Evolutionary conservation across 2,888 invertebrate species (phyloP).

Genomic region (Heliconius charithonia): DNA sequence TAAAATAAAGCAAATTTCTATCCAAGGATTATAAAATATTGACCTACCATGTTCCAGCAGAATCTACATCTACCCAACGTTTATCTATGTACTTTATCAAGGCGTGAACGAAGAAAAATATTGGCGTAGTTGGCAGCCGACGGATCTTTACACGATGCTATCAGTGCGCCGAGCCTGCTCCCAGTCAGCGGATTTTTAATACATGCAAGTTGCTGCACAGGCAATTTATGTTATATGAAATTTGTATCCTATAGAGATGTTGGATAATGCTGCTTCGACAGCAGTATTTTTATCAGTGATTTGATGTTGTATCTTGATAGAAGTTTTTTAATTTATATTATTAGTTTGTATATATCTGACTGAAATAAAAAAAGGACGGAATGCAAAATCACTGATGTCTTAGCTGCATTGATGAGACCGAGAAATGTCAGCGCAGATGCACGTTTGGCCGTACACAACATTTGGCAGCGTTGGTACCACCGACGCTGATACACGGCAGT

Average conservation of each 20-base stretch:
- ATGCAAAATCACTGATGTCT: no score
- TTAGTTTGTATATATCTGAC: no score
- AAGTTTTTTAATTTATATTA: background rate
- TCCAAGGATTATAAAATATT: slow-evolving; percentile 33
- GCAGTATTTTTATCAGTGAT: background rate
- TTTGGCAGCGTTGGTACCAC: no score
- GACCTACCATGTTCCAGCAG: slow-evolving; percentile 33
- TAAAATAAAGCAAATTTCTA: background rate
- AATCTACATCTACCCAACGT: slow-evolving; percentile 38
- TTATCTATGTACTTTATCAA: slow-evolving; percentile 44
- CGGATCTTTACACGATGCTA: slow-evolving; percentile 43
- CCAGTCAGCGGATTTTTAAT: slow-evolving; percentile 51
- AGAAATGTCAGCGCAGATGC: no score
- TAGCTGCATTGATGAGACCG: no score
- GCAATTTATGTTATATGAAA: slow-evolving; percentile 57
- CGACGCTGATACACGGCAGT: no score
- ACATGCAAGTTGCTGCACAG: slow-evolving; percentile 48
- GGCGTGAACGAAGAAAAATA: slow-evolving; percentile 45
- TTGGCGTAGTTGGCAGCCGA: slow-evolving; percentile 45
- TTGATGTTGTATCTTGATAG: background rate
- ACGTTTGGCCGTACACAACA: no score
- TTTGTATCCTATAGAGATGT: slow-evolving; percentile 16
- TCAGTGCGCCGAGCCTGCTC: slow-evolving; percentile 38
- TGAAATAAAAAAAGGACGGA: no score
- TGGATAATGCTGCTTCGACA: background rate